Evolutionary conservation across 1,140 invertebrate species (phyloP).

Genomic region (Panagrolaimus sp.): DNA sequence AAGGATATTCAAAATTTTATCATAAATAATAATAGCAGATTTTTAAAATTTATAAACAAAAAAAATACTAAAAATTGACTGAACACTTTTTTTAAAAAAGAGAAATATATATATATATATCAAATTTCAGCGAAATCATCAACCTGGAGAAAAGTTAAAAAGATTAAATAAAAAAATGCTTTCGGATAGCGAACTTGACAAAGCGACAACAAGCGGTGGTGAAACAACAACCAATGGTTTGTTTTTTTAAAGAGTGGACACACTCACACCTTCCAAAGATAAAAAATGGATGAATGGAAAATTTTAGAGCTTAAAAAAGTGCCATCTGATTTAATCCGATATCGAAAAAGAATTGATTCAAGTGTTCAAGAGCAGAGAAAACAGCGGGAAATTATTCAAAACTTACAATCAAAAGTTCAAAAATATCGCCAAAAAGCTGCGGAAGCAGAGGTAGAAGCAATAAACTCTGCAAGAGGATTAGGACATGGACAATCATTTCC

Average conservation of each 20-base stretch:
- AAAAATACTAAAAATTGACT: neutral
- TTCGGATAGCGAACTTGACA: constrained; percentile 12
- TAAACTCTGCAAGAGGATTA: neutral
- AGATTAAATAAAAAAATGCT: neutral
- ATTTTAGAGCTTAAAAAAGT: constrained; percentile 14
- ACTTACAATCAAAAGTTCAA: neutral
- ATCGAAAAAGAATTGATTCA: constrained; percentile 8
- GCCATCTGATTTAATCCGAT: neutral
- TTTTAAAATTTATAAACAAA: neutral
- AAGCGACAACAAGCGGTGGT: neutral
- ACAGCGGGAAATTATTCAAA: constrained; percentile 4
- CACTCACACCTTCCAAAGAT: neutral
- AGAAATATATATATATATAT: neutral
- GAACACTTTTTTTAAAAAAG: neutral
- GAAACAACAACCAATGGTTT: neutral
- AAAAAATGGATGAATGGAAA: neutral
- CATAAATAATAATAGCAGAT: too few relatives aligned
- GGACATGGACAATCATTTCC: neutral
- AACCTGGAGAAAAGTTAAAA: constrained; percentile 10
- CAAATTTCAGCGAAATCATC: constrained; percentile 7
- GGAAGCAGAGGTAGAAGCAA: neutral
- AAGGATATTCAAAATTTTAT: neutral
- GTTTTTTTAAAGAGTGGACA: neutral
- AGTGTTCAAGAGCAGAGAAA: neutral
- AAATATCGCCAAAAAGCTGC: neutral